Percentiles rank a stretch among this genome's conserved stretches.
These are phyloP conservation scores for Apaloderma vittatum DNA, from an alignment of 2,113 vertebrate species.

Conservation along the genomic window DNA sequence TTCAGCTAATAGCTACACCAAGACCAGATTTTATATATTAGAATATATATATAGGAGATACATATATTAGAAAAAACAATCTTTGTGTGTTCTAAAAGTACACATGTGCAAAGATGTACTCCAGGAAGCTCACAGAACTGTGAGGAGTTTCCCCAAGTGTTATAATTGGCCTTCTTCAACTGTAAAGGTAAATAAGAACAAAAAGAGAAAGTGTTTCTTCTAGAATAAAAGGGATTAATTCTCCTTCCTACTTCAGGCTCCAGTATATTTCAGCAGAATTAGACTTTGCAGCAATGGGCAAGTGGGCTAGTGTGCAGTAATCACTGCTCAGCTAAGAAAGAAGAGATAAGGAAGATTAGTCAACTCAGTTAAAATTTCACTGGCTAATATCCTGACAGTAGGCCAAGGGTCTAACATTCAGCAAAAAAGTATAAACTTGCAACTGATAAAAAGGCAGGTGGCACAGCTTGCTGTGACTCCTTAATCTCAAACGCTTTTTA, in stretches of 20 bases:
- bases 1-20: neutral
- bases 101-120: neutral
- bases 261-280: neutral
- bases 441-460: constrained; percentile 46
- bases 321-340: neutral
- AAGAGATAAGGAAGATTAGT: constrained; percentile 48
- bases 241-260: neutral
- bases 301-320: neutral
- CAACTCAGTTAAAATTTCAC: constrained; percentile 63
- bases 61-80: neutral
- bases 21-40: neutral
- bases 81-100: neutral
- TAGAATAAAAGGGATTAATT: neutral
- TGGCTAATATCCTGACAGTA: neutral
- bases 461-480: neutral
- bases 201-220: neutral
- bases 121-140: neutral
- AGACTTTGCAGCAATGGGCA: neutral
- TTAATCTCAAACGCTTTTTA: neutral
- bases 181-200: neutral
- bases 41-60: no score
- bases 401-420: constrained; percentile 55
- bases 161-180: neutral
- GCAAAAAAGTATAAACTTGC: constrained; percentile 19
- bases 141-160: neutral